Percentiles rank a stretch among this genome's conserved stretches.
phyloP scores from a whole-genome alignment of 2,797 vertebrate species.

The Coregonus ussuriensis region DNA sequence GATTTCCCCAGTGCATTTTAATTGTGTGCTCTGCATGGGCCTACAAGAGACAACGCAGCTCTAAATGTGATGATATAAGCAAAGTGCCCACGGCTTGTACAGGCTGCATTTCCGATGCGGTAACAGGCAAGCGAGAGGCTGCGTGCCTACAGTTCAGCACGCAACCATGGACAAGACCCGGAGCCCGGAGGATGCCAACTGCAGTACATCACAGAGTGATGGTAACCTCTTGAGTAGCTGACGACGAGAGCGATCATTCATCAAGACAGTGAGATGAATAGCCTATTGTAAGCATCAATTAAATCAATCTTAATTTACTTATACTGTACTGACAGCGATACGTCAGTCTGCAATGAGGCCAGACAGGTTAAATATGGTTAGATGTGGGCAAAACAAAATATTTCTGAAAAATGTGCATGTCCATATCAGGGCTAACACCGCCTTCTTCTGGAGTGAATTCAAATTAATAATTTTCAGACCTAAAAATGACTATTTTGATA shows the following conservation, averaged over 20 bases:
- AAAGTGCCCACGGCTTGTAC: not conserved
- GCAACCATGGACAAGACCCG: constrained; percentile 4
- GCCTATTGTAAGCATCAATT: too few species aligned
- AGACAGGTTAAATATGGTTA: not conserved
- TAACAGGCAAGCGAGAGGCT: not conserved
- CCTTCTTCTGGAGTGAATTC: constrained; percentile 25
- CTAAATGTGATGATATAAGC: constrained; percentile 11
- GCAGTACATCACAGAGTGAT: not conserved
- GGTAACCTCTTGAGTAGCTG: not conserved
- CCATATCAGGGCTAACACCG: constrained; percentile 9
- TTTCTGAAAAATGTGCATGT: too few species aligned
- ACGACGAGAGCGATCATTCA: not conserved
- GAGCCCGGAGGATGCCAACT: not conserved
- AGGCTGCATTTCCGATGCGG: not conserved
- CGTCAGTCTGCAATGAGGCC: not conserved
- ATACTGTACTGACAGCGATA: too few species aligned
- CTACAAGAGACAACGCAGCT: not conserved
- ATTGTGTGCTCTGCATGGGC: not conserved
- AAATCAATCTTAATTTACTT: too few species aligned
- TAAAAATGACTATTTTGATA: not conserved
- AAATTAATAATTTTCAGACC: not conserved
- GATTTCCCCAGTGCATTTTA: not conserved
- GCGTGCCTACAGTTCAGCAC: constrained; percentile 2
- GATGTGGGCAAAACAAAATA: not conserved
- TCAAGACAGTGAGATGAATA: not conserved